Percentiles rank a stretch among this genome's conserved stretches.
Conservation (phyloP, 2,888 invertebrate species). For the Dicyrtomina minuta region DNA sequence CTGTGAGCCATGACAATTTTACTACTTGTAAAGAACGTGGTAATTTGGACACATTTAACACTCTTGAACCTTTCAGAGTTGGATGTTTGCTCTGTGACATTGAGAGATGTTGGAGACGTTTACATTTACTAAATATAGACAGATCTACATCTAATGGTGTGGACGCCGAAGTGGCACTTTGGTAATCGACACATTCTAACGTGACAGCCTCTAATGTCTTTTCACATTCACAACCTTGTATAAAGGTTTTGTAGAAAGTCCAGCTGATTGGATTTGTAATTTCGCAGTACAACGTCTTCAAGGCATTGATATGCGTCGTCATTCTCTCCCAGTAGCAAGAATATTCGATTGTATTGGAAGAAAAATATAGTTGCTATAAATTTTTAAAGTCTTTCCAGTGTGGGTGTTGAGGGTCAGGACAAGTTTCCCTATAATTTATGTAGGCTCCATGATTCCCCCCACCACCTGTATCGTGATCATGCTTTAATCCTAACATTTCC, state of each 20-base stretch:
- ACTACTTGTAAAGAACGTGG: neutral
- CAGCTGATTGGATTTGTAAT: slow-evolving; percentile 15
- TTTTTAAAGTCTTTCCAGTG: neutral
- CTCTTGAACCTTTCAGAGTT: slow-evolving; percentile 6
- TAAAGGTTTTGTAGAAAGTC: neutral
- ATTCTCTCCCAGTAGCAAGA: slow-evolving; percentile 8
- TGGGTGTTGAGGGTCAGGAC: neutral
- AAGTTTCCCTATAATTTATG: neutral
- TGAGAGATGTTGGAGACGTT: neutral
- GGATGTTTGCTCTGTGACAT: slow-evolving; percentile 12
- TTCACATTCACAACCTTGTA: neutral
- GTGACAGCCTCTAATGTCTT: neutral
- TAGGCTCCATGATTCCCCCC: neutral
- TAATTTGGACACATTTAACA: slow-evolving; percentile 5
- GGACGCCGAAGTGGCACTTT: neutral
- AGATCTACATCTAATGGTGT: neutral
- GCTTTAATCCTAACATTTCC: too few relatives aligned
- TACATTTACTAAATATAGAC: slow-evolving; percentile 2
- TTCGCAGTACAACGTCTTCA: slow-evolving; percentile 3
- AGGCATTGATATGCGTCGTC: neutral
- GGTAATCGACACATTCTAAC: neutral
- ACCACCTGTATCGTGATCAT: neutral
- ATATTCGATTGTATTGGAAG: neutral
- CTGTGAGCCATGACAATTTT: neutral
- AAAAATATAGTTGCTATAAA: slow-evolving; percentile 8